phyloP scores from a whole-genome alignment of 2,888 invertebrate genomes.

The Petrophora chlorosata region DNA sequence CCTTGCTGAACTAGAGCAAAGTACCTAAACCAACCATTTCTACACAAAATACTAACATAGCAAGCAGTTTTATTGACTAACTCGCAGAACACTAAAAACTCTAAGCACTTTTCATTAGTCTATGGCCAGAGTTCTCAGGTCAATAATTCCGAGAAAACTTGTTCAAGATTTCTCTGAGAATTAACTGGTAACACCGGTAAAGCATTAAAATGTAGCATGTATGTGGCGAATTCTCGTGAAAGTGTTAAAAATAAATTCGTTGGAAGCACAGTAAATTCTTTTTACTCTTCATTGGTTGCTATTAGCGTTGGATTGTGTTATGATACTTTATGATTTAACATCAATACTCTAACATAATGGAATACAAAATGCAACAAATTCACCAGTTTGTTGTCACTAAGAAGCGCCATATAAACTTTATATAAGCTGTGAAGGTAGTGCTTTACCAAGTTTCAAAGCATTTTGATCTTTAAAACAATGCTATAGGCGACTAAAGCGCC shows the following conservation, averaged over 20 bases:
- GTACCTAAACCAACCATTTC: conserved; percentile 8
- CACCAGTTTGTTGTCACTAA: conserved; percentile 5
- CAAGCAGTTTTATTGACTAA: conserved; percentile 24
- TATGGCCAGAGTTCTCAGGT: not conserved
- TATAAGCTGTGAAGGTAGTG: not conserved
- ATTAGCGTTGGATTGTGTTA: conserved; percentile 20
- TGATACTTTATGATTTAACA: conserved; percentile 12
- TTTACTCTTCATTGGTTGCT: conserved; percentile 22
- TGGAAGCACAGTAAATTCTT: conserved; percentile 21
- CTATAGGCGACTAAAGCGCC: no score
- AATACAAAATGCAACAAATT: conserved; percentile 17
- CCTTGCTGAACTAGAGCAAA: conserved; percentile 11
- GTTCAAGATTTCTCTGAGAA: conserved; percentile 25
- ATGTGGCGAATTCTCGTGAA: conserved; percentile 28
- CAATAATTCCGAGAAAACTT: conserved; percentile 21
- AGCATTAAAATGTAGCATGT: conserved; percentile 33
- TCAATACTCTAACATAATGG: not conserved
- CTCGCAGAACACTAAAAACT: conserved; percentile 18
- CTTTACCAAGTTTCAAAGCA: no score
- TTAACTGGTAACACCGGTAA: conserved; percentile 6
- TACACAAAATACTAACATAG: conserved; percentile 22
- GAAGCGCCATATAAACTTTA: not conserved
- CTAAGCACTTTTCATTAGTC: conserved; percentile 21
- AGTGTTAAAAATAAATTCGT: conserved; percentile 28
- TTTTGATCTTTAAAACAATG: no score